Conservation (phyloP, 2,797 vertebrate genomes). For the Picus viridis region DNA sequence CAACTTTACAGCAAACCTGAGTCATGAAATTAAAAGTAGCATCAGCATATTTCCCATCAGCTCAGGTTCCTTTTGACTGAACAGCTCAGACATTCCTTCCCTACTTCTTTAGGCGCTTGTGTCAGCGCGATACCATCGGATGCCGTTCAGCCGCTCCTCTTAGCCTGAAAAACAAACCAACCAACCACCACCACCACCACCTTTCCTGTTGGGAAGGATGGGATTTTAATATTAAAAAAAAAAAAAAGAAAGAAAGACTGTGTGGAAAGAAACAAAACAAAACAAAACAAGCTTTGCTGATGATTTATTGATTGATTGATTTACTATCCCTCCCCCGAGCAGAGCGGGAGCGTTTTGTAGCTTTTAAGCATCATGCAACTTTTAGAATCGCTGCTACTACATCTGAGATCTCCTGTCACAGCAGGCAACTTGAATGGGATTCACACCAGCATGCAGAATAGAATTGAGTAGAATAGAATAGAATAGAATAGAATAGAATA, state of each 20-base stretch:
- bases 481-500: no score
- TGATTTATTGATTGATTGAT: slow-evolving; percentile 45
- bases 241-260: neutral
- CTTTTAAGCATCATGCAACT: slow-evolving; percentile 60
- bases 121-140: slow-evolving; percentile 64
- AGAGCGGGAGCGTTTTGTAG: slow-evolving; percentile 44
- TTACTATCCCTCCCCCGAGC: slow-evolving; percentile 38
- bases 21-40: slow-evolving; percentile 67
- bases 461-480: no score
- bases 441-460: neutral
- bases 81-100: slow-evolving; percentile 52
- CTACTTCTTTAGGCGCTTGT: slow-evolving; percentile 70
- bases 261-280: neutral
- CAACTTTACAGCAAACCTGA: slow-evolving; percentile 62
- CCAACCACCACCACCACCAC: no score
- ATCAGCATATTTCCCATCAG: slow-evolving; percentile 64
- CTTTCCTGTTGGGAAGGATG: slow-evolving; percentile 49
- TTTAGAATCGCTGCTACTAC: neutral
- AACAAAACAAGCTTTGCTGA: slow-evolving; percentile 13
- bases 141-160: slow-evolving; percentile 40
- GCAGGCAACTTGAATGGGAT: neutral
- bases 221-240: slow-evolving; percentile 62
- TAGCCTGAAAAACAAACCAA: neutral
- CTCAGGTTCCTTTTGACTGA: slow-evolving; percentile 51
- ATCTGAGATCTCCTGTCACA: slow-evolving; percentile 9